Conservation (phyloP, 2,113 vertebrate species). For the Pomatostomus ruficeps region DNA sequence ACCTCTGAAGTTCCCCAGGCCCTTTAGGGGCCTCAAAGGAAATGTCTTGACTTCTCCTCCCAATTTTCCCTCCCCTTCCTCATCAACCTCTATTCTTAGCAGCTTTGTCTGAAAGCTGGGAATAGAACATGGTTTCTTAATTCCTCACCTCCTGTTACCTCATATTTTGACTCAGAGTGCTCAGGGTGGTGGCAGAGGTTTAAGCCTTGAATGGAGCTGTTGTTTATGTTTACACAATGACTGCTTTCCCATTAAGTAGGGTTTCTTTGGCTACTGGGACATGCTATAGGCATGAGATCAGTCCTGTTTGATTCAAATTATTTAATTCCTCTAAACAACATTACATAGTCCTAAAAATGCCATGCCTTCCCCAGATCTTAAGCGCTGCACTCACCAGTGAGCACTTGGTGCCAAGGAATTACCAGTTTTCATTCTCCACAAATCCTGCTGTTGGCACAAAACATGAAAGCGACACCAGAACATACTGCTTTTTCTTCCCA, state of each 20-base stretch:
- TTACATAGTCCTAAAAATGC: not conserved
- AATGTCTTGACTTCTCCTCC: constrained; percentile 44
- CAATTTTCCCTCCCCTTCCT: constrained; percentile 42
- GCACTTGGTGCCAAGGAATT: not conserved
- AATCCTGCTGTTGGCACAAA: not conserved
- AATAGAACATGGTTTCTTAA: not conserved
- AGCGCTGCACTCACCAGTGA: not conserved
- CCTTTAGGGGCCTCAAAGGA: constrained; percentile 40
- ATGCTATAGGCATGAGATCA: not conserved
- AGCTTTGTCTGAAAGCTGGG: constrained; percentile 13
- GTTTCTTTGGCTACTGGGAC: not conserved
- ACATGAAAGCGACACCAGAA: not conserved
- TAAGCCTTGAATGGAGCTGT: not conserved
- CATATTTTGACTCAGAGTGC: not conserved
- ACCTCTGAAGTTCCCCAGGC: not conserved
- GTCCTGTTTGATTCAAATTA: not conserved
- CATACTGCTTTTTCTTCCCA: not conserved
- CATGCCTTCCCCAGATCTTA: not conserved
- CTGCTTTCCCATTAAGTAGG: not conserved
- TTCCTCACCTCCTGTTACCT: constrained; percentile 13
- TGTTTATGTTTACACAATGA: not conserved
- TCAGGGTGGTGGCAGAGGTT: not conserved
- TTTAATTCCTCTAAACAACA: not conserved
- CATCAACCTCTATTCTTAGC: constrained; percentile 42
- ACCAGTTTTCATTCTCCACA: not conserved